Evolutionary conservation across 2,888 invertebrate genomes (phyloP).

Genomic region (Philhelius pedissequus): DNA sequence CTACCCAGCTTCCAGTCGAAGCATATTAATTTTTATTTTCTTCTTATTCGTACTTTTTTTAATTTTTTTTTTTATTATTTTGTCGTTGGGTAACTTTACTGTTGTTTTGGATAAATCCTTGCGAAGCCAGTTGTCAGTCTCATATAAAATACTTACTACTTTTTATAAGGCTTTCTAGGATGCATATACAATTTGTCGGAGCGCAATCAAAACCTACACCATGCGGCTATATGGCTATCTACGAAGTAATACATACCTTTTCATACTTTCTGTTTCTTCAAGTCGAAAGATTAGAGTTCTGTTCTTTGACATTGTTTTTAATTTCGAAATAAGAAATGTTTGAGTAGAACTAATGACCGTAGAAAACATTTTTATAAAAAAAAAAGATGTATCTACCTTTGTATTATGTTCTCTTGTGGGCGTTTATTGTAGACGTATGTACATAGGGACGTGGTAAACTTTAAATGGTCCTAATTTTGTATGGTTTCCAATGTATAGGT

Average conservation of each 20-base stretch:
- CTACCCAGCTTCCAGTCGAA: slow-evolving; percentile 9
- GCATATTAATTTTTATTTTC: slow-evolving; percentile 67
- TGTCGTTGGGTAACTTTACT: background rate
- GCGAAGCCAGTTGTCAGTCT: slow-evolving; percentile 60
- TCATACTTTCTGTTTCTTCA: background rate
- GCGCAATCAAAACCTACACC: background rate
- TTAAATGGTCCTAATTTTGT: too few species aligned
- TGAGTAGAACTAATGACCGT: slow-evolving; percentile 35
- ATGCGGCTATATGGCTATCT: background rate
- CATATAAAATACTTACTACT: too few species aligned
- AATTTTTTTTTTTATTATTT: slow-evolving; percentile 29
- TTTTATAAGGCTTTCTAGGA: slow-evolving; percentile 9
- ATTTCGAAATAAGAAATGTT: slow-evolving; percentile 53
- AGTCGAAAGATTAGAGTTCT: slow-evolving; percentile 38
- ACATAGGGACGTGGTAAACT: too few species aligned
- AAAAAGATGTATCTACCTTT: too few species aligned
- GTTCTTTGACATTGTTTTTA: slow-evolving; percentile 64
- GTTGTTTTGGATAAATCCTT: slow-evolving; percentile 61
- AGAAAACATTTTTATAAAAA: slow-evolving; percentile 10
- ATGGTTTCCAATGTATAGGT: too few species aligned
- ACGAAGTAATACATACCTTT: too few species aligned
- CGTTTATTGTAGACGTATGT: too few species aligned
- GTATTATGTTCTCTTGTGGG: too few species aligned
- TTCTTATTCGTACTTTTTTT: slow-evolving; percentile 26
- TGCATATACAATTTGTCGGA: slow-evolving; percentile 41